These are phyloP conservation scores for Xylota segnis DNA, from an alignment of 2,888 invertebrate species.

Conservation along the genomic window DNA sequence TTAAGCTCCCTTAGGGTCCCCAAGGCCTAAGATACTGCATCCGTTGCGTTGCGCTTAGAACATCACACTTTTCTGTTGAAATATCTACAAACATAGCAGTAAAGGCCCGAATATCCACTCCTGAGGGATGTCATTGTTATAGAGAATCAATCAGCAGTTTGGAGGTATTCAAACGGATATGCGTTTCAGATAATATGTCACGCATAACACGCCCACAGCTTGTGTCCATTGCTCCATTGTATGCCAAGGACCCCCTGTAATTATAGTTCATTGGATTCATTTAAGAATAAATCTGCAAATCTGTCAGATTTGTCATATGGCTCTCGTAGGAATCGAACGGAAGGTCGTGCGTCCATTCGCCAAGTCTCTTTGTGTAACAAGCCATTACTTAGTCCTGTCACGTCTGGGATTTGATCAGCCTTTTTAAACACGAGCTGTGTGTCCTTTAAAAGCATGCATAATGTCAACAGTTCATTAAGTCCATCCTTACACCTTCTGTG, in stretches of 20 bases:
- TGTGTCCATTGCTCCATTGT: background rate
- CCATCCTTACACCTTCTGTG: background rate
- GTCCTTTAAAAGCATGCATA: background rate
- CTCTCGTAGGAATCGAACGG: background rate
- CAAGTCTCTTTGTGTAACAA: background rate
- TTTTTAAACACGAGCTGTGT: background rate
- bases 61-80: too few relatives aligned
- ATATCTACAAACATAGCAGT: too few relatives aligned
- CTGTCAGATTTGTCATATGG: background rate
- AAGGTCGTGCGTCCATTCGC: background rate
- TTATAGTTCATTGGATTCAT: background rate
- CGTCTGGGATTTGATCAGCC: background rate
- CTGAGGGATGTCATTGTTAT: too few relatives aligned
- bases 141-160: too few relatives aligned
- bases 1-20: too few relatives aligned
- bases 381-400: constrained; percentile 6
- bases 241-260: background rate
- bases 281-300: constrained; percentile 1
- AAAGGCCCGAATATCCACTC: too few relatives aligned
- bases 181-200: too few relatives aligned
- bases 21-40: too few relatives aligned
- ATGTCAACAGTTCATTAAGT: constrained; percentile 15
- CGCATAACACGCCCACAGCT: background rate
- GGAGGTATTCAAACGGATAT: too few relatives aligned
- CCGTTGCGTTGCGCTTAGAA: too few relatives aligned